Percentiles rank a stretch among this genome's conserved stretches.
These are phyloP conservation scores for Psilopsiagon aurifrons DNA, from an alignment of 2,113 vertebrate species.

Conservation along the genomic window DNA sequence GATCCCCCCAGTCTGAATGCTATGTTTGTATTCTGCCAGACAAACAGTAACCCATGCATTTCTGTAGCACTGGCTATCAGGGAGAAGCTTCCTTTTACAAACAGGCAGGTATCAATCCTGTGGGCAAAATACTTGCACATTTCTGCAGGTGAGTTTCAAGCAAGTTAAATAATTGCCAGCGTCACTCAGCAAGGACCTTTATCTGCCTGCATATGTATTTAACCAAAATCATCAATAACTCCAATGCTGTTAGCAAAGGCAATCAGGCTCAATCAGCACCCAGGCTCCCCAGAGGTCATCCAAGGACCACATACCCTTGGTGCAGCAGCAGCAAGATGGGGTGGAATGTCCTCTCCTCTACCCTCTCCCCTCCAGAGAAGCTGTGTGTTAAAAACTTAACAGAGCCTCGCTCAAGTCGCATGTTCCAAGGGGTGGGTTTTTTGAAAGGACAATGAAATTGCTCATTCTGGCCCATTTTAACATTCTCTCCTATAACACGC, in stretches of 20 bases:
- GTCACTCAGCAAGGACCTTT: background rate
- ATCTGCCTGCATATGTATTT: background rate
- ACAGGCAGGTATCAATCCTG: background rate
- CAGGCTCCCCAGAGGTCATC: rapidly evolving
- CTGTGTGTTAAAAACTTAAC: background rate
- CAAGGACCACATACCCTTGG: rapidly evolving
- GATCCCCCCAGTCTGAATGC: background rate
- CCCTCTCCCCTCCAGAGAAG: background rate
- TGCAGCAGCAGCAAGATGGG: background rate
- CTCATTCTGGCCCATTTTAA: background rate
- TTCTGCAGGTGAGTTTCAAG: background rate
- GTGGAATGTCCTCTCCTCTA: background rate
- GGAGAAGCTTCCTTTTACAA: background rate
- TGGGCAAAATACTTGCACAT: background rate
- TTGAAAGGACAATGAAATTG: slow-evolving; percentile 7
- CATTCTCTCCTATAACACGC: slow-evolving; percentile 36
- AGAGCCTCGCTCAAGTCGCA: background rate
- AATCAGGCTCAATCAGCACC: background rate
- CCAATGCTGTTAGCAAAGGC: background rate
- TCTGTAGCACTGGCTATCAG: background rate
- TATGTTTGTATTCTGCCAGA: background rate
- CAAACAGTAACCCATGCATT: background rate
- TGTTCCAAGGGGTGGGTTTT: background rate
- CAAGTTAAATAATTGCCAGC: background rate
- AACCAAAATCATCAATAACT: background rate